A percentile compares a stretch with the other conserved stretches of the same genome.
Conservation (phyloP, 2,888 invertebrate species). For the Anarsia innoxiella region DNA sequence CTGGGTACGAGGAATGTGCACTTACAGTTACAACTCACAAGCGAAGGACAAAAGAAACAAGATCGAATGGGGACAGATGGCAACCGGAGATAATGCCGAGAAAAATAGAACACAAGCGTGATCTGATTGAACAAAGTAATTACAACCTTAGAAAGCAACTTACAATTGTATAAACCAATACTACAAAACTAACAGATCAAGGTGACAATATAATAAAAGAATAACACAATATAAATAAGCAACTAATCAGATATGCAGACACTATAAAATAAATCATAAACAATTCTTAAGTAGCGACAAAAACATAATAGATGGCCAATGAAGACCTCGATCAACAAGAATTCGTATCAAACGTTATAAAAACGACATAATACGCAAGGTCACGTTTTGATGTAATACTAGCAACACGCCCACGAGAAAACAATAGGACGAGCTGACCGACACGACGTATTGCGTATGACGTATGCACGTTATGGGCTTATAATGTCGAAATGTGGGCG, state of each 20-base stretch:
- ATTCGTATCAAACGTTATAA: slow-evolving; percentile 26
- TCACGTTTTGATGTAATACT: slow-evolving; percentile 31
- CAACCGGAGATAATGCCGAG: slow-evolving; percentile 16
- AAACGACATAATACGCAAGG: slow-evolving; percentile 31
- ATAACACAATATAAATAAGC: neutral
- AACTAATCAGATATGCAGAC: neutral
- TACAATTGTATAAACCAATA: neutral
- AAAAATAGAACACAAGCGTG: slow-evolving; percentile 12
- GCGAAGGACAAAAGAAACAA: slow-evolving; percentile 24
- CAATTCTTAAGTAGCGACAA: neutral
- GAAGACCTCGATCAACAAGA: slow-evolving; percentile 23
- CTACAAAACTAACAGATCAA: neutral
- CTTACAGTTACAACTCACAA: slow-evolving; percentile 32
- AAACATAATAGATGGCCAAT: slow-evolving; percentile 14
- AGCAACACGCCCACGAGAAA: slow-evolving; percentile 30
- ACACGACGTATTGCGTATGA: slow-evolving; percentile 28
- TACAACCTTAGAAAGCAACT: neutral
- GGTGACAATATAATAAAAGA: neutral
- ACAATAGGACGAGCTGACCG: slow-evolving; percentile 29
- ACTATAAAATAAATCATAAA: neutral
- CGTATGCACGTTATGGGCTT: slow-evolving; percentile 20
- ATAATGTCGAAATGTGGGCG: slow-evolving; percentile 35
- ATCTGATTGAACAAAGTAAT: slow-evolving; percentile 11
- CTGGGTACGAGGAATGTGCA: slow-evolving; percentile 43
- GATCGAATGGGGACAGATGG: slow-evolving; percentile 23